These are phyloP conservation scores for Boleophthalmus pectinirostris DNA, from an alignment of 2,113 vertebrate genomes.

Conservation along the genomic window DNA sequence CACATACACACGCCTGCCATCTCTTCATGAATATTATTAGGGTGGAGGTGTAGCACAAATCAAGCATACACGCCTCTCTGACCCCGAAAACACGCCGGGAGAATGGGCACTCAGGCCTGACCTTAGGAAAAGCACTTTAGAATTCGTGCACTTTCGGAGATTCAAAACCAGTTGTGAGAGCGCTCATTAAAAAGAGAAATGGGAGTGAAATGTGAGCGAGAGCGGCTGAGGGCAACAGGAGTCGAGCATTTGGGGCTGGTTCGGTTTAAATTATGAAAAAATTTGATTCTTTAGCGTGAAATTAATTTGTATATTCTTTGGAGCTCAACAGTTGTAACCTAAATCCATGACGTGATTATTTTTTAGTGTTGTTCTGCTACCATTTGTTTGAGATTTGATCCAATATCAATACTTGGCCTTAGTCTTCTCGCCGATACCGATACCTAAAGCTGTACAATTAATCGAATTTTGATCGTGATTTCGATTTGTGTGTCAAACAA, in stretches of 20 bases:
- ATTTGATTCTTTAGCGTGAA: neutral
- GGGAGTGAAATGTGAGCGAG: slow-evolving; percentile 36
- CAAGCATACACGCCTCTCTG: slow-evolving; percentile 25
- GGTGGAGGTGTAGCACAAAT: slow-evolving; percentile 34
- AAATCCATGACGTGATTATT: too few relatives aligned
- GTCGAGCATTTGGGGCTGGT: slow-evolving; percentile 5
- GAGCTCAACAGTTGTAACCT: too few relatives aligned
- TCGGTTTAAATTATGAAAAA: slow-evolving; percentile 4
- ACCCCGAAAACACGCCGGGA: slow-evolving; percentile 32
- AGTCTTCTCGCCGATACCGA: too few relatives aligned
- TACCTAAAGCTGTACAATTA: too few relatives aligned
- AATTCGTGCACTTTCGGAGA: slow-evolving; percentile 33
- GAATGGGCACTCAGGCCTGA: slow-evolving; percentile 41
- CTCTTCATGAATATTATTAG: slow-evolving; percentile 65
- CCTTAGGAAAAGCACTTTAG: slow-evolving; percentile 39
- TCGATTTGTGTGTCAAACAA: too few relatives aligned
- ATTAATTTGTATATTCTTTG: neutral
- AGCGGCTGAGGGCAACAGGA: slow-evolving; percentile 24
- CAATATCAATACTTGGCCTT: too few relatives aligned
- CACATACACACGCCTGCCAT: slow-evolving; percentile 20
- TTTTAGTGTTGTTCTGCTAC: too few relatives aligned
- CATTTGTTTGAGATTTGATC: too few relatives aligned
- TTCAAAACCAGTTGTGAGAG: slow-evolving; percentile 42
- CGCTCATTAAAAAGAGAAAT: slow-evolving; percentile 31
- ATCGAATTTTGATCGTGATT: too few relatives aligned